Base-by-base conservation (phyloP, 2,113 vertebrate genomes). In the Polypterus senegalus region DNA sequence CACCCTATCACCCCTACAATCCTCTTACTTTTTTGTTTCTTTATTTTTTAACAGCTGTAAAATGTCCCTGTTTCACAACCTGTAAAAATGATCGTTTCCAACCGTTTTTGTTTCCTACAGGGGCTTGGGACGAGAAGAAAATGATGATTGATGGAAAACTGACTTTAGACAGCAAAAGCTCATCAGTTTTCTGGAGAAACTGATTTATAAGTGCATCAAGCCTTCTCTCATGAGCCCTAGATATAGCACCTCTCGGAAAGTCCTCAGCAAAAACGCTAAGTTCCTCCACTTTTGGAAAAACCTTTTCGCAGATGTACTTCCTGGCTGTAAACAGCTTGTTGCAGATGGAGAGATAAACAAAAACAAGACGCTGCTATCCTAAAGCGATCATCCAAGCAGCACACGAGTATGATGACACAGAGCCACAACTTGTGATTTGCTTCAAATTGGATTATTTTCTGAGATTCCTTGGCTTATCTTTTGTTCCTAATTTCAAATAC, bases 91-190 rank as follows among this genome's bases (percentile, higher is more conserved):
- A 77, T 93, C 83, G 92, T 79, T 79, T 73, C 80, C 81, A 71
- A 70, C 86, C 74, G 82, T 81, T 63, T 80, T 84, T 46, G 75
- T 89, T 88, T 84, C 77, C 81, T 62, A 72, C 91, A 90, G 84
- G 76, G 67, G 83, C 73, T 69, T 75, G 82, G 74, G 81, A 71
- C 80, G 81, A 73, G 84, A 75, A 81, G 77, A 80, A 75, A 80
- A 81, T 76, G 76, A 87, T 91, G 91, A 91, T 74, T 90, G 89
- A 89, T 83, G 83, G 81, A 76, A 79, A 73, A 71, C 79, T 76
- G 71, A 88, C 79, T 78, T 83, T 66, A 73, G 71, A 77, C 78
- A 74, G 62, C 70, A 79, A 82, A 81, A 77, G 74, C 64, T 82
- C 86, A 73, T 80, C 79, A 61, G 78, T 75, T 79, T 75, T 77